Evolutionary conservation across 2,113 vertebrate species (phyloP).

Genomic region (Ariopsis seemanni): DNA sequence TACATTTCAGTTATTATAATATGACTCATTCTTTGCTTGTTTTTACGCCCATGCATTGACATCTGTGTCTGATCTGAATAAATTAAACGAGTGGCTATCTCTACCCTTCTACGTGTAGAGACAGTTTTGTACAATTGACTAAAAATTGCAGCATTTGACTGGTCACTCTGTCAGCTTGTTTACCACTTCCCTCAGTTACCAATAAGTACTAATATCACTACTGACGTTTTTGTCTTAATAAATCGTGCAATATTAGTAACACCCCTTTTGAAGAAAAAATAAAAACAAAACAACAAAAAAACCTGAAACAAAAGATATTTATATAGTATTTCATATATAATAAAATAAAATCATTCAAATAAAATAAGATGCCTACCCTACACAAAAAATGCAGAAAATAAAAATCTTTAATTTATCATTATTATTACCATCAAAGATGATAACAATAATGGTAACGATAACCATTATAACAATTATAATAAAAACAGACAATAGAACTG

Average conservation of each 20-base stretch:
- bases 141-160: slow-evolving; percentile 95
- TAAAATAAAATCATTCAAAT: slow-evolving; percentile 72
- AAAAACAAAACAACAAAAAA: slow-evolving; percentile 67
- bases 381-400: slow-evolving; percentile 68
- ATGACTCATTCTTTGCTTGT: slow-evolving; percentile 74
- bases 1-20: slow-evolving; percentile 75
- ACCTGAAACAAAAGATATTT: slow-evolving; percentile 74
- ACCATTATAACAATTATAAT: slow-evolving; percentile 71
- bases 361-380: slow-evolving; percentile 79
- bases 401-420: slow-evolving; percentile 65
- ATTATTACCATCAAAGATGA: slow-evolving; percentile 60
- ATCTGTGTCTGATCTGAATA: slow-evolving; percentile 80
- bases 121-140: slow-evolving; percentile 83
- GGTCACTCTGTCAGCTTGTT: slow-evolving; percentile 75
- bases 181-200: slow-evolving; percentile 63
- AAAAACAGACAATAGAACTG: slow-evolving; percentile 86
- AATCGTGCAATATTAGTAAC: slow-evolving; percentile 86
- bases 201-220: slow-evolving; percentile 76
- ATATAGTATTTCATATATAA: slow-evolving; percentile 77
- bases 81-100: slow-evolving; percentile 80
- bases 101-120: slow-evolving; percentile 60
- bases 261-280: slow-evolving; percentile 72
- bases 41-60: slow-evolving; percentile 80
- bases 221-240: slow-evolving; percentile 67
- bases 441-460: slow-evolving; percentile 68